Conservation (phyloP, 1,140 invertebrate species). For the Drosophila neocordata region DNA sequence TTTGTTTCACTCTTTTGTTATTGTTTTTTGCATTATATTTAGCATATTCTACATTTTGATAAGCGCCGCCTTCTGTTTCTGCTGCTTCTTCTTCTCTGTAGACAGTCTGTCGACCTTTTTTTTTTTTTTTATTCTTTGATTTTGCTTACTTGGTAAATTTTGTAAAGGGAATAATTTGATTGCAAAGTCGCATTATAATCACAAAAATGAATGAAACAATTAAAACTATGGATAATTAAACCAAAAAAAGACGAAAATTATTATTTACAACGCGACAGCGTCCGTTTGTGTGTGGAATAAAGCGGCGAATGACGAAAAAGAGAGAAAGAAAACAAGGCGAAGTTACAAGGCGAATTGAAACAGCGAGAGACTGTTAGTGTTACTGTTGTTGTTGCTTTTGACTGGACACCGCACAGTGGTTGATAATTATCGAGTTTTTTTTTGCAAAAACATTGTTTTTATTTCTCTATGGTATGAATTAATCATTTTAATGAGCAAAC, state of each 20-base stretch:
- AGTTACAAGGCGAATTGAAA: conserved; percentile 71
- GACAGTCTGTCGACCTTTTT: conserved; percentile 43
- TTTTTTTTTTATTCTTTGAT: conserved; percentile 4
- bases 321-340: conserved; percentile 26
- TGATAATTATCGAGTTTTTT: conserved; percentile 66
- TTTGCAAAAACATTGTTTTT: conserved; percentile 48
- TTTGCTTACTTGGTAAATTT: conserved; percentile 33
- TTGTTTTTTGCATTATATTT: conserved; percentile 11
- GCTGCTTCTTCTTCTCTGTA: conserved; percentile 19
- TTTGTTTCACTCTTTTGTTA: conserved; percentile 1
- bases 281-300: conserved; percentile 61
- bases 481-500: conserved; percentile 70
- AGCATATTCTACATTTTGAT: conserved; percentile 49
- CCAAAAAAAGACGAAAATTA: conserved; percentile 35
- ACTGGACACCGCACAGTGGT: conserved; percentile 57
- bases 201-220: conserved; percentile 12
- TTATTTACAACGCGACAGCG: conserved; percentile 58
- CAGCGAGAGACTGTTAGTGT: conserved; percentile 46
- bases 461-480: conserved; percentile 48
- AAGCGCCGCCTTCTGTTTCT: conserved; percentile 37
- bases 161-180: neutral
- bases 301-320: conserved; percentile 54
- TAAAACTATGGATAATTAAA: conserved; percentile 31
- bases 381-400: conserved; percentile 29
- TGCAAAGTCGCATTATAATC: neutral